phyloP scores from a whole-genome alignment of 2,113 vertebrate genomes.

The Misgurnus anguillicaudatus region DNA sequence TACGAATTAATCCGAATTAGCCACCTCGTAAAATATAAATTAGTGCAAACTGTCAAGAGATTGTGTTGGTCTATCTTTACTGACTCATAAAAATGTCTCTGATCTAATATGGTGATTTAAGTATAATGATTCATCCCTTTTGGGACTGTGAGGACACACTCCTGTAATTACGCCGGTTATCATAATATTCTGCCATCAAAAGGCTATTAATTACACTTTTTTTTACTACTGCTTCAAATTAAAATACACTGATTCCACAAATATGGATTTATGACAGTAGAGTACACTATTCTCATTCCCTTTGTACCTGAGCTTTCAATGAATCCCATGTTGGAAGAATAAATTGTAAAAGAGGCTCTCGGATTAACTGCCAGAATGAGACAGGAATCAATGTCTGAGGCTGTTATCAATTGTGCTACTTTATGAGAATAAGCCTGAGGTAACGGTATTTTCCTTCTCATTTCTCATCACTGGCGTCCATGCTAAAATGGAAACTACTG shows the following conservation, averaged over 20 bases:
- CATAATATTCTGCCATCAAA: conserved; percentile 51
- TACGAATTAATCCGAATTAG: no score
- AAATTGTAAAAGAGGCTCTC: not conserved
- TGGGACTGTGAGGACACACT: conserved; percentile 33
- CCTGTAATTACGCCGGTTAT: conserved; percentile 44
- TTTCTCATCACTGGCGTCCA: conserved; percentile 14
- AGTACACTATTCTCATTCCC: not conserved
- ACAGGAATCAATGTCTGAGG: not conserved
- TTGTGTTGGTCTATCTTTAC: not conserved
- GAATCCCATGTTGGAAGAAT: not conserved
- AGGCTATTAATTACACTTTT: conserved; percentile 48
- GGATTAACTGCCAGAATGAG: not conserved
- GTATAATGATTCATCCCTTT: conserved; percentile 39
- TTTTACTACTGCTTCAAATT: conserved; percentile 3
- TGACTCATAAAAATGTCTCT: conserved; percentile 11
- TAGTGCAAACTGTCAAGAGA: no score
- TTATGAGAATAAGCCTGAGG: not conserved
- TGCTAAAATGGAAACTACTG: conserved; percentile 24
- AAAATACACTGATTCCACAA: not conserved
- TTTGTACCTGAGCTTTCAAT: not conserved
- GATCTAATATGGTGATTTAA: conserved; percentile 42
- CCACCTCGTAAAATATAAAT: no score
- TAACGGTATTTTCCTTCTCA: conserved; percentile 11
- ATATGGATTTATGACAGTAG: not conserved
- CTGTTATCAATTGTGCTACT: not conserved